Evolutionary conservation across 1,140 invertebrate genomes (phyloP), one percentile per base, ranked within the genome.

Genomic region (Luehdorfia chinensis): DNA sequence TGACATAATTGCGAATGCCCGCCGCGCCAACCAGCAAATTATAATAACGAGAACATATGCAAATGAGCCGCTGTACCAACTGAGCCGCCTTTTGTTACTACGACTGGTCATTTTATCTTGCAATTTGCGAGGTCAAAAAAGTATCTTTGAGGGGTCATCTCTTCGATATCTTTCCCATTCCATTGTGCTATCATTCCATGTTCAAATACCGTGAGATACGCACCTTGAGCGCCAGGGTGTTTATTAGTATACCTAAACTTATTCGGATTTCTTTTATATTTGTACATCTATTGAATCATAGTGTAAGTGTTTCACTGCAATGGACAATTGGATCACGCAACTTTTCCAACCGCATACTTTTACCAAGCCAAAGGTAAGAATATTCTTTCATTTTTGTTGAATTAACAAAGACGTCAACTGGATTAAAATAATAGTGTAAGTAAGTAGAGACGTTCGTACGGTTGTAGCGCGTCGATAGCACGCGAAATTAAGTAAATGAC

Each of bases 311-410:
- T 50, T 47, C 6, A 31, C 33, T 14, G 6, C 30, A 52, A 84
- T 84, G 75, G 69, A 79, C 18, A 74, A 81, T 63, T 85, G 81
- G 81, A 85, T 85, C 45, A 68, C 75, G 16, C 68, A 83, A 48
- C 55, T 85, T 9, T 85, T 85, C 55, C 81, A 85, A 43, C 52
- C 75, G 2, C 75, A 66, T 23, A 66, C 65, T 0, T 72, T 80
- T 50, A 57, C 31, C 25, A 83, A 77, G 33, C 62, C 75, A 2
- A 83, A 77, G 69, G 81, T 85, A 62, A 57, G 64, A 57, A 14
- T 32, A 13, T 30, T n/a, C 2, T 25, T 27, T 1, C 0, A 1
- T 5, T 30, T 47, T 33, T 18, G 1, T 2, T 19, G 32, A n/a
- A n/a, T n/a, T n/a, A n/a, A n/a, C n/a, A n/a, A n/a, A n/a, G n/a